Evolutionary conservation across 2,113 vertebrate genomes (phyloP).

Genomic region (Callipepla californica): DNA sequence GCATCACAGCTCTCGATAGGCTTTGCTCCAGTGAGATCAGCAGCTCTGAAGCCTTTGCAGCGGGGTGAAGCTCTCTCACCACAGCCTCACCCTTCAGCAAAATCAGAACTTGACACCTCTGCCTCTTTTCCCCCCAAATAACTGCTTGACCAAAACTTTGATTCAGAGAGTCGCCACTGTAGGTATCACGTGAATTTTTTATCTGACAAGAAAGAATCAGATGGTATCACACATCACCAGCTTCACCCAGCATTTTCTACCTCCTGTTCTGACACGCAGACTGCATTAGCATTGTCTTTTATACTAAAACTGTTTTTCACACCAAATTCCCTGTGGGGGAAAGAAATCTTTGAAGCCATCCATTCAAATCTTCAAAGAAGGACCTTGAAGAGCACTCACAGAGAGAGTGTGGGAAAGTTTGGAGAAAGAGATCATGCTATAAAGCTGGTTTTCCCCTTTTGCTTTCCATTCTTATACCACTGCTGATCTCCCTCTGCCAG

Average conservation of each 20-base stretch:
- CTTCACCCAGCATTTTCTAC: neutral
- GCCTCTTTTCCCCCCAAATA: neutral
- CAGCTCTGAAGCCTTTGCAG: neutral
- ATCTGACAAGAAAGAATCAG: neutral
- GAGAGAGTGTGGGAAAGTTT: neutral
- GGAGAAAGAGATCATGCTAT: neutral
- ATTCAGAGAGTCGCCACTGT: neutral
- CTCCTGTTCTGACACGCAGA: neutral
- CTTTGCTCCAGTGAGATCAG: neutral
- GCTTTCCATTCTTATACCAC: neutral
- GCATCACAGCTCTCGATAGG: neutral
- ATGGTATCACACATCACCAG: neutral
- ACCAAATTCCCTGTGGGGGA: neutral
- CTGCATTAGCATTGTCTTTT: constrained; percentile 15
- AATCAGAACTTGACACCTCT: neutral
- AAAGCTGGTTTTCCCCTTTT: neutral
- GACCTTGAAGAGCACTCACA: neutral
- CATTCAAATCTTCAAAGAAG: constrained; percentile 48
- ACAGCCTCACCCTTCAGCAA: neutral
- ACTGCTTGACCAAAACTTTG: neutral
- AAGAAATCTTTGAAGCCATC: constrained; percentile 22
- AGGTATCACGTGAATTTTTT: neutral
- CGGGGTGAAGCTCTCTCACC: neutral
- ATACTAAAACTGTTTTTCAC: neutral
- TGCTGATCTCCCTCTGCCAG: neutral